These are phyloP conservation scores for Eunapius fragilis DNA, from an alignment of 37 sponge, comb jelly and placozoan genomes.

Conservation along the genomic window DNA sequence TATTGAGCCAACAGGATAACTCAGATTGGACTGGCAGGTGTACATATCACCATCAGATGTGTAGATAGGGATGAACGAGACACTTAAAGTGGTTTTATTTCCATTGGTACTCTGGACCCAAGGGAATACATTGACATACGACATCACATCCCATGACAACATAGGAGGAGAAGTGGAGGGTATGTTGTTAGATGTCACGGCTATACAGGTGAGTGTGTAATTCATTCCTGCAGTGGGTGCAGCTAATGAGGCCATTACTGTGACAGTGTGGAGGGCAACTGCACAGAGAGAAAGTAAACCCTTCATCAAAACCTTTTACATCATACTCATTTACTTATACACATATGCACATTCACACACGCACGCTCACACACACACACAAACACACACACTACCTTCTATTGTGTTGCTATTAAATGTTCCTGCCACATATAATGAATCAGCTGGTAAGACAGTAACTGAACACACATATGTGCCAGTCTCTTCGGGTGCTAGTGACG, in stretches of 20 bases:
- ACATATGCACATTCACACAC: too few relatives aligned
- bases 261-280: not conserved
- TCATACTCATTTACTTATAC: too few relatives aligned
- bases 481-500: not conserved
- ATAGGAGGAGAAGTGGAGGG: not conserved
- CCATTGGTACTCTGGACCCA: not conserved
- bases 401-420: not conserved
- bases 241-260: not conserved
- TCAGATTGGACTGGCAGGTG: conserved; percentile 11
- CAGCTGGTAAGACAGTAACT: not conserved
- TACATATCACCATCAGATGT: conserved; percentile 37
- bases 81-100: not conserved
- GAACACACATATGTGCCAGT: not conserved
- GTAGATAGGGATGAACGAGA: not conserved
- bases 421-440: not conserved
- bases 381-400: not conserved
- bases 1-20: not conserved
- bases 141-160: not conserved
- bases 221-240: conserved; percentile 18
- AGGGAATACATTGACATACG: not conserved
- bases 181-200: not conserved
- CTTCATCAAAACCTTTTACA: too few relatives aligned
- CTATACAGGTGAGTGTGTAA: conserved; percentile 32
- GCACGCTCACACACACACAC: too few relatives aligned
- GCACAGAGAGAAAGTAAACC: not conserved